Conservation (phyloP, 2,113 vertebrate species). For the Ondatra zibethicus region DNA sequence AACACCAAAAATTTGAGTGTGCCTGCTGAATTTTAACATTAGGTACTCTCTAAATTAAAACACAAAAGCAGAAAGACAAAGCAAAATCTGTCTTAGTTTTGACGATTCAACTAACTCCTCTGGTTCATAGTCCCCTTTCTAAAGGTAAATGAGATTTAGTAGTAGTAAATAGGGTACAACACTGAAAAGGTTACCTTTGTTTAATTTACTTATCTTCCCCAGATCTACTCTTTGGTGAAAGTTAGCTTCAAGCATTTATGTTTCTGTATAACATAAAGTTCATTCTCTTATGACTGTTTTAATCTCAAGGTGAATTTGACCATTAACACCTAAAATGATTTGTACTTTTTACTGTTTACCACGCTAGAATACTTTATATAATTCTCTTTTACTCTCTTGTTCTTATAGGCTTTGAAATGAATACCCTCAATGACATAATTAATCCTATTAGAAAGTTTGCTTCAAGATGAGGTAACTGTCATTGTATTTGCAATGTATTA, state of each 20-base stretch:
- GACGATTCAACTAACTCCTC: not conserved
- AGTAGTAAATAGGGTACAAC: not conserved
- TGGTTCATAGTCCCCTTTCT: not conserved
- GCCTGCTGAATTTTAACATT: not conserved
- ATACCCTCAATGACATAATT: not conserved
- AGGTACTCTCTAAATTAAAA: not conserved
- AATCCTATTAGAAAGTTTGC: not conserved
- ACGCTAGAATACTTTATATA: not conserved
- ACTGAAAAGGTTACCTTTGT: not conserved
- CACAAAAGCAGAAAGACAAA: not conserved
- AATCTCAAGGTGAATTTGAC: constrained; percentile 29
- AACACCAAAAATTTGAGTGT: not conserved
- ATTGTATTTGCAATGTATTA: not conserved
- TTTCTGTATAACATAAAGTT: not conserved
- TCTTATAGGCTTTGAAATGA: not conserved
- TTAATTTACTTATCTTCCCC: not conserved
- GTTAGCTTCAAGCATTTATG: not conserved
- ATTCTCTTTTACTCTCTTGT: not conserved
- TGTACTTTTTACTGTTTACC: not conserved
- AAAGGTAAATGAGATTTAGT: not conserved
- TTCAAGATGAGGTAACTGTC: not conserved
- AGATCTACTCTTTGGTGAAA: not conserved
- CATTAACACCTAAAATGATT: not conserved
- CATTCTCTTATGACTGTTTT: constrained; percentile 9
- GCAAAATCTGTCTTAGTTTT: not conserved